These are phyloP conservation scores for Plecturocebus donacophilus DNA, from an alignment of 2,113 vertebrate genomes.

Conservation along the genomic window DNA sequence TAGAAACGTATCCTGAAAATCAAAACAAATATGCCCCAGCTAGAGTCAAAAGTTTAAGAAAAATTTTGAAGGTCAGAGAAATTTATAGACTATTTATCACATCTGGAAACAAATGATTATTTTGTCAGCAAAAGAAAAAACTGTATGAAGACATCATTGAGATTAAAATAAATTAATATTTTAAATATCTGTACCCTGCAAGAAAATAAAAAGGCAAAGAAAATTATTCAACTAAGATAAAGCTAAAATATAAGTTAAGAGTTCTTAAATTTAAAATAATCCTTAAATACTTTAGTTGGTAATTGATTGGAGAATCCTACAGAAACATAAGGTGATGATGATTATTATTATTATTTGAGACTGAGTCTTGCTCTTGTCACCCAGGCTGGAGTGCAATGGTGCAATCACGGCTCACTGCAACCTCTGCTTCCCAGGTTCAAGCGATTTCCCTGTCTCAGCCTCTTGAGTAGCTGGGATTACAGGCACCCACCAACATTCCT, in stretches of 20 bases:
- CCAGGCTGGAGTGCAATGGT: too few relatives aligned
- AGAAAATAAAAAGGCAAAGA: conserved; percentile 5
- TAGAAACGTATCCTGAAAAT: not conserved
- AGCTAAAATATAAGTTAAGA: not conserved
- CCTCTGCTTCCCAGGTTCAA: too few relatives aligned
- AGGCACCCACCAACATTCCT: too few relatives aligned
- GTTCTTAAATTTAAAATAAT: conserved; percentile 51
- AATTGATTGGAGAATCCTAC: not conserved
- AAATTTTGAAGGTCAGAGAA: not conserved
- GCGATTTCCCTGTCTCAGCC: too few relatives aligned
- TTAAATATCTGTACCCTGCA: not conserved
- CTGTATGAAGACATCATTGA: not conserved
- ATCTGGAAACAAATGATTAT: not conserved
- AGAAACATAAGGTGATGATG: not conserved
- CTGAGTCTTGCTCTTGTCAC: too few relatives aligned
- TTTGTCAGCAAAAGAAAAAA: not conserved
- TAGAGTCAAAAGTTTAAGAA: not conserved
- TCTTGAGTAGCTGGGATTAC: too few relatives aligned
- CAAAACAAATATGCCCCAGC: not conserved
- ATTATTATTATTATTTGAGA: too few relatives aligned
- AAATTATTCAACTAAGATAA: not conserved
- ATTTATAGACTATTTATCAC: not conserved
- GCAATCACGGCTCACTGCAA: too few relatives aligned
- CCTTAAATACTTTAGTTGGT: not conserved
- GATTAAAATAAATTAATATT: conserved; percentile 2